A percentile compares a stretch with the other conserved stretches of the same genome.
Conservation (phyloP, 2,797 vertebrate species). For the Sandelia bainsii region DNA sequence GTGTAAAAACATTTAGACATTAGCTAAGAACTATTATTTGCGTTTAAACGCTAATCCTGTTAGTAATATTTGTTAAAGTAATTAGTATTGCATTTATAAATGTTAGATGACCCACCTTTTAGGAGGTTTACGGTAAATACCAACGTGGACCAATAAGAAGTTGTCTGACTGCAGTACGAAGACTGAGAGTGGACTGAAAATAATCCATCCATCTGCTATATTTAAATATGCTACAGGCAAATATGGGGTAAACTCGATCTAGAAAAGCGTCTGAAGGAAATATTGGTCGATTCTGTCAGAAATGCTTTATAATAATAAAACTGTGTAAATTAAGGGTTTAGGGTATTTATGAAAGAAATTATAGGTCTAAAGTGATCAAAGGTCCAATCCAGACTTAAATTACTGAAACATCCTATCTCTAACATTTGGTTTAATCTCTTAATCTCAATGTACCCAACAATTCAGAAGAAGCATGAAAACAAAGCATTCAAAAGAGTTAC, state of each 20-base stretch:
- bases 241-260: background rate
- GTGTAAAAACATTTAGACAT: rapidly evolving
- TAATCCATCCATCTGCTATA: background rate
- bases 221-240: background rate
- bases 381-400: background rate
- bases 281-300: too few relatives aligned
- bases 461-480: too few relatives aligned
- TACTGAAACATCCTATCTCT: background rate
- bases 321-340: too few relatives aligned
- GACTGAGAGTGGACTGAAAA: background rate
- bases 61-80: rapidly evolving
- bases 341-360: background rate
- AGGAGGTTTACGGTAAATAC: constrained; percentile 66
- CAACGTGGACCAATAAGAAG: constrained; percentile 82
- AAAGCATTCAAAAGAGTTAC: too few relatives aligned
- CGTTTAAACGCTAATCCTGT: rapidly evolving
- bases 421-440: background rate
- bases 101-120: background rate
- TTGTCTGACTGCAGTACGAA: background rate
- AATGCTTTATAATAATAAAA: too few relatives aligned
- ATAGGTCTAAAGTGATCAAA: too few relatives aligned
- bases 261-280: too few relatives aligned
- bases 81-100: background rate
- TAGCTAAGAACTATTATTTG: rapidly evolving
- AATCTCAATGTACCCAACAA: too few relatives aligned